These are phyloP conservation scores for Pedionomus torquatus DNA, from an alignment of 2,113 vertebrate genomes.

Conservation along the genomic window DNA sequence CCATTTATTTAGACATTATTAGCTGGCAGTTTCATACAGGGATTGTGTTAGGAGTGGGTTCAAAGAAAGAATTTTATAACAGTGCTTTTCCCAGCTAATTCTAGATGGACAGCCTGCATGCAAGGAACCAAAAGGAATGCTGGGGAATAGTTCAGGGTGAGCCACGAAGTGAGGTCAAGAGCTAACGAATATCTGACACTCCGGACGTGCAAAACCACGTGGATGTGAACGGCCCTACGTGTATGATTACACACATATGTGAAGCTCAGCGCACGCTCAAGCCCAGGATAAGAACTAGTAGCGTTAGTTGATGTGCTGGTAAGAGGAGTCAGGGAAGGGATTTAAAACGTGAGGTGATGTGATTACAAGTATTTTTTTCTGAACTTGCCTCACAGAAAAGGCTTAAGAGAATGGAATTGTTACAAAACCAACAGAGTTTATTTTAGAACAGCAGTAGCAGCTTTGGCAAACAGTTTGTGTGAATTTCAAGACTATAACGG, in stretches of 20 bases:
- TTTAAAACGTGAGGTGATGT: neutral
- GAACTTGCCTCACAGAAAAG: neutral
- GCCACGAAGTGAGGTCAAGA: neutral
- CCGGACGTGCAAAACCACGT: neutral
- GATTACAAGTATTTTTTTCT: neutral
- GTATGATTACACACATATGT: neutral
- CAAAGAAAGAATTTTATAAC: slow-evolving; percentile 15
- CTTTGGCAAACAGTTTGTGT: neutral
- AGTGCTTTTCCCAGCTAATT: neutral
- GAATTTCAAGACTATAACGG: neutral
- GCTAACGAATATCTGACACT: slow-evolving; percentile 32
- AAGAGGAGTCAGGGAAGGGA: neutral
- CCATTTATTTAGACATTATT: slow-evolving; percentile 41
- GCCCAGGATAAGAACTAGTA: neutral
- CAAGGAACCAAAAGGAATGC: neutral
- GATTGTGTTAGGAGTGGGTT: neutral
- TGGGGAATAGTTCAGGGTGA: slow-evolving; percentile 1
- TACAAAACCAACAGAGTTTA: neutral
- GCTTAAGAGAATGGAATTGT: neutral
- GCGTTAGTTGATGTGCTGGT: slow-evolving; percentile 12
- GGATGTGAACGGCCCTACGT: neutral
- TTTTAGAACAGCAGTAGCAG: neutral
- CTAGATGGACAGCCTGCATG: neutral
- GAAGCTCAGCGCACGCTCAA: neutral
- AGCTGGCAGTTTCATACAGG: neutral